Percentiles rank a stretch among this genome's conserved stretches.
These are phyloP conservation scores for Hydrocynus forskahlii DNA, from an alignment of 2,797 vertebrate species.

Conservation along the genomic window DNA sequence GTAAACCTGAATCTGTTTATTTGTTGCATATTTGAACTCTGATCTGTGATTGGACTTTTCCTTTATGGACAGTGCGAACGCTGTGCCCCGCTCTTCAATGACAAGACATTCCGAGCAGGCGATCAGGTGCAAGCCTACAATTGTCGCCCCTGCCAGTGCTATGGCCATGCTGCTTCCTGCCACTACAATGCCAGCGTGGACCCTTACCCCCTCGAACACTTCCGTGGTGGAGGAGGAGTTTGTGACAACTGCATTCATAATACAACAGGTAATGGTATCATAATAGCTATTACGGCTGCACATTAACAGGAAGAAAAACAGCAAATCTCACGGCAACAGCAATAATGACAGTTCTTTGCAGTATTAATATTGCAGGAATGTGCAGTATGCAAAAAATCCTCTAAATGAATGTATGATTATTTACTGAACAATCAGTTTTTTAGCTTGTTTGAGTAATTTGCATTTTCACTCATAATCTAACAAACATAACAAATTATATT, in stretches of 20 bases:
- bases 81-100: constrained; percentile 87
- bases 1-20: not conserved
- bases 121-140: constrained; percentile 84
- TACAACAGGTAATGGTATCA: constrained; percentile 82
- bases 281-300: not conserved
- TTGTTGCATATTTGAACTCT: not conserved
- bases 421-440: no score
- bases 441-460: no score
- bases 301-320: not conserved
- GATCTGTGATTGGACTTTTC: constrained; percentile 29
- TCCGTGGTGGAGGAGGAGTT: constrained; percentile 85
- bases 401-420: no score
- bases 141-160: constrained; percentile 87
- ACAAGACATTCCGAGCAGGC: constrained; percentile 89
- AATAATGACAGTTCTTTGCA: no score
- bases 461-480: no score
- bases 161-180: constrained; percentile 84
- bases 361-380: not conserved
- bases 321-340: not conserved
- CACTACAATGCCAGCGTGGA: constrained; percentile 82
- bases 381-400: no score
- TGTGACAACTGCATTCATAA: constrained; percentile 89
- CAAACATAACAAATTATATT: no score
- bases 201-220: constrained; percentile 82
- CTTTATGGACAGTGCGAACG: constrained; percentile 79